Evolutionary conservation across 2,797 vertebrate genomes (phyloP).

Genomic region (Uromys caudimaculatus): DNA sequence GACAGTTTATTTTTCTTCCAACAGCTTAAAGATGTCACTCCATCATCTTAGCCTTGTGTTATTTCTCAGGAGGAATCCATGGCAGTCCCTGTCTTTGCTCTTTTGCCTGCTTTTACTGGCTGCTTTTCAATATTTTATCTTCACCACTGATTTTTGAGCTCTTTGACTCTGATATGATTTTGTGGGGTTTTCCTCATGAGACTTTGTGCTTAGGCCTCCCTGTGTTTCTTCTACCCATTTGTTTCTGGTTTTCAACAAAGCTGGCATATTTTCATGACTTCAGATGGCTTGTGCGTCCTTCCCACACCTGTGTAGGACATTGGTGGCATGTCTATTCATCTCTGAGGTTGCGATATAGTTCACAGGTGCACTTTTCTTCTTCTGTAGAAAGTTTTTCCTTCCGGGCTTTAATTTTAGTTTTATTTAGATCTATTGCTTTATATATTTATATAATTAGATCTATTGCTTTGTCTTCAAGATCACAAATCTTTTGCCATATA

Average conservation of each 20-base stretch:
- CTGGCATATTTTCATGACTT: slow-evolving; percentile 38
- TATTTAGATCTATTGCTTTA: neutral
- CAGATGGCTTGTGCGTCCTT: slow-evolving; percentile 31
- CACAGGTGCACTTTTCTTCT: neutral
- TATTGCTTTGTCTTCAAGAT: slow-evolving; percentile 19
- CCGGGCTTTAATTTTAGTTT: neutral
- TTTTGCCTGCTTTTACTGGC: neutral
- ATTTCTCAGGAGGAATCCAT: slow-evolving; percentile 33
- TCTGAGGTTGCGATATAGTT: neutral
- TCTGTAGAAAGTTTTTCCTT: neutral
- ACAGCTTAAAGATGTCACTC: neutral
- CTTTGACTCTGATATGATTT: slow-evolving; percentile 40
- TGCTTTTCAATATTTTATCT: slow-evolving; percentile 38
- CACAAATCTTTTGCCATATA: neutral
- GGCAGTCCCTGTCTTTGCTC: neutral
- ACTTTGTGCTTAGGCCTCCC: neutral
- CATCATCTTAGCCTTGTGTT: neutral
- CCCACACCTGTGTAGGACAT: neutral
- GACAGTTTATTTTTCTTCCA: slow-evolving; percentile 4
- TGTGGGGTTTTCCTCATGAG: slow-evolving; percentile 15
- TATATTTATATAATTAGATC: neutral
- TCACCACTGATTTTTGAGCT: neutral
- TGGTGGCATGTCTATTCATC: neutral
- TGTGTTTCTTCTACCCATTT: slow-evolving; percentile 37
- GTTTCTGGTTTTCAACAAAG: slow-evolving; percentile 51